Evolutionary conservation across 2,113 vertebrate species (phyloP), one percentile per base, ranked within the genome.

Genomic region (Turnix velox): DNA sequence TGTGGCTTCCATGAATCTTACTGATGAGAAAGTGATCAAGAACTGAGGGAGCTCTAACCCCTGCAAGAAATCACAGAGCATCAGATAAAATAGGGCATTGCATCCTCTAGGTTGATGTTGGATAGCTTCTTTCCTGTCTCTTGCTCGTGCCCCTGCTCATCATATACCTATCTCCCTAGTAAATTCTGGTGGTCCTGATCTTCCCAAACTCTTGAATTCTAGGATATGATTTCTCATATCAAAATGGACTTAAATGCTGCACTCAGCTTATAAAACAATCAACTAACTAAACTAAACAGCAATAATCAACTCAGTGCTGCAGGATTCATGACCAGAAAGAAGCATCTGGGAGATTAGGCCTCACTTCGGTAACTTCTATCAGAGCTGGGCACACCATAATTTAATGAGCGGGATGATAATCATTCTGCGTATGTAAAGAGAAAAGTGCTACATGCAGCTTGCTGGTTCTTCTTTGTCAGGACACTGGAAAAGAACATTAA

Each of bases 241-340:
- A 82, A 78, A 93, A 92, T 5, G 40, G 88, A 87, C 83, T 92
- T 93, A 85, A 95, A 83, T 68, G 43, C 81, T 96, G 93, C 88
- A 80, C 59, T 96, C 91, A 81, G 90, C 95, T 82, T 87, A 84
- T 33, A n/a, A 72, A 92, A 37, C 35, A 75, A 87, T 24, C 40
- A 81, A 42, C 77, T 42, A 43, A 93, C 54, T 88, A 85, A 91
- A 92, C 59, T 59, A 93, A 97, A 95, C 92, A 98, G 97, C 97
- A 98, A 98, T 98, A 98, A 97, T 92, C 58, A 92, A 33, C 93
- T 97, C 80, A 84, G 92, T 96, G 95, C 96, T 95, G 81, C 78
- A 78, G 93, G 78, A 90, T 45, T 18, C 75, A 88, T 93, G 92
- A 87, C 72, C 67, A 94, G 92, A 73, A 94, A 72, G 63, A 20